Evolutionary conservation across 2,113 vertebrate species (phyloP).

Genomic region (Callipepla californica): DNA sequence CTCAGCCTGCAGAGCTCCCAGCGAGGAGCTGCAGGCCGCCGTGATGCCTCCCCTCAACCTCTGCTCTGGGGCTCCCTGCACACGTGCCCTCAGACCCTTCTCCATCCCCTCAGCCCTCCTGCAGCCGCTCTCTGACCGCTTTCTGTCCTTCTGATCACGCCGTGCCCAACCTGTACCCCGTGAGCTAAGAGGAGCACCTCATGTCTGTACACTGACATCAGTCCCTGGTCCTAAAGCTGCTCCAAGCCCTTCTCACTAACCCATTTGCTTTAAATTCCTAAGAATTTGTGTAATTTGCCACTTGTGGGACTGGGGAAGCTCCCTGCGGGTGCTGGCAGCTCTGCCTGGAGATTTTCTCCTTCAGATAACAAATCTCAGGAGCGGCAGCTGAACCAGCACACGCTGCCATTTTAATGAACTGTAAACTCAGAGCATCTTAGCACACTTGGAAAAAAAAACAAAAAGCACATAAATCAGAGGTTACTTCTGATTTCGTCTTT

Average conservation of each 20-base stretch:
- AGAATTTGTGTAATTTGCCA: not conserved
- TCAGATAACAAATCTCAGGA: not conserved
- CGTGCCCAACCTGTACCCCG: not conserved
- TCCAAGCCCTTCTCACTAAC: not conserved
- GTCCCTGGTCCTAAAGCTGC: not conserved
- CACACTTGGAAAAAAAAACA: not conserved
- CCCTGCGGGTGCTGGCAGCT: not conserved
- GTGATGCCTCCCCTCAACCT: not conserved
- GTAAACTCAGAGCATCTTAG: slow-evolving; percentile 45
- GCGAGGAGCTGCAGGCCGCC: not conserved
- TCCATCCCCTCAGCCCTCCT: not conserved
- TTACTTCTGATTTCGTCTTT: not conserved
- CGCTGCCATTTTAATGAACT: not conserved
- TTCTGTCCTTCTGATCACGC: not conserved
- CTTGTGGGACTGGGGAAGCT: not conserved
- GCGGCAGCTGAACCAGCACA: not conserved
- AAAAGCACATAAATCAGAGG: slow-evolving; percentile 14
- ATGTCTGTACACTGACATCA: not conserved
- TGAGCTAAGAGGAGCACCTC: not conserved
- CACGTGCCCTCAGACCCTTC: not conserved
- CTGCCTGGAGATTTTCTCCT: not conserved
- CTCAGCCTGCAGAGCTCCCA: not conserved
- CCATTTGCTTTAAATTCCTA: not conserved
- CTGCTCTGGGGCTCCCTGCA: not conserved
- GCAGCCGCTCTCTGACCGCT: not conserved